Evolutionary conservation across 2,797 vertebrate species (phyloP), one percentile per base, ranked within the genome.

Genomic region (Pygocentrus nattereri): DNA sequence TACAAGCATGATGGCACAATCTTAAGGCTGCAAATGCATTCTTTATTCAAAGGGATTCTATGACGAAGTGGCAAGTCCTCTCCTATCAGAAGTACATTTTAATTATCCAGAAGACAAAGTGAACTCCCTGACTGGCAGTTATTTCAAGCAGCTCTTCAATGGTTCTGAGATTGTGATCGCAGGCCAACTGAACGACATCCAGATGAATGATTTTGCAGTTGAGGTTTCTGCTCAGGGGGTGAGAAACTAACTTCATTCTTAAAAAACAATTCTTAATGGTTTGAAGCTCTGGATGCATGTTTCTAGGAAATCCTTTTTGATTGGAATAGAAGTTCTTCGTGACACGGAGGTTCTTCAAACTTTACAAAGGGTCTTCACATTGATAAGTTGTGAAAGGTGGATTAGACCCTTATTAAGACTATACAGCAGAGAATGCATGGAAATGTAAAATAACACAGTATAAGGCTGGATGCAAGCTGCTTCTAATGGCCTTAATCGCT

Each of bases 111-210:
- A 90, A 67, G 94, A 93, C 1, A 18, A 79, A 0, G 83, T 95
- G 34, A 92, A 95, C 67, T 89, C 84, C 0, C 73, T 98, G 87
- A 97, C 97, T 0, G 90, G 83, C 83, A 94, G 90, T 78, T 88
- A 88, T 79, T 98, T 96, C 88, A 91, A 82, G 61, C 88, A 96
- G 61, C 85, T 96, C 79, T 98, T 95, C 89, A 94, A 96, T 1
- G 97, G 97, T 85, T 93, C 97, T 0, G 97, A 98, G 93, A 94
- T 98, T 16, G 90, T 97, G 25, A 97, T 98, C 11, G 95, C 97
- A 0, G 97, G 97, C 69, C 95, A 88, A 74, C 85, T 98, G 41
- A 85, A 30, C 0, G 92, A 91, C 85, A 86, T 94, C 0, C 13
- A 91, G 0, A 64, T 93, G 4, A 89, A 95, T 31, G 84, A 91